A percentile compares a stretch with the other conserved stretches of the same genome.
These are phyloP conservation scores for Ammospiza nelsoni DNA, from an alignment of 2,113 vertebrate genomes.

Conservation along the genomic window DNA sequence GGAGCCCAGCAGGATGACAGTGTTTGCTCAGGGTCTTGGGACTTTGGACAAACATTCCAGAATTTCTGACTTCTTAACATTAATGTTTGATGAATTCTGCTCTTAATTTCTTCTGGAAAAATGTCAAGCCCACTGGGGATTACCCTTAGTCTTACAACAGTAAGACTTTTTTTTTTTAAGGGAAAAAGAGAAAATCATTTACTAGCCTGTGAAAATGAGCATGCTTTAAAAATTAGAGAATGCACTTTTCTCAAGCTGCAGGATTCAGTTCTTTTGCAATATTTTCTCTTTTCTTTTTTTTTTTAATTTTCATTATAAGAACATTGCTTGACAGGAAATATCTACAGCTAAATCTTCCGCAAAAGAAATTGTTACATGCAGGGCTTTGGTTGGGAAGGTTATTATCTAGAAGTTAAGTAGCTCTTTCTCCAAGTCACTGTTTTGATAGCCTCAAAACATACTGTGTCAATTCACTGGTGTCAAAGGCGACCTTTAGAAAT, in stretches of 20 bases:
- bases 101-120: conserved; percentile 82
- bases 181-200: conserved; percentile 29
- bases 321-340: conserved; percentile 5
- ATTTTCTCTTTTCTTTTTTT: background rate
- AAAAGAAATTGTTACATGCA: background rate
- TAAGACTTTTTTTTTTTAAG: background rate
- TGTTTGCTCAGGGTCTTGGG: conserved; percentile 80
- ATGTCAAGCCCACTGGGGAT: conserved; percentile 71
- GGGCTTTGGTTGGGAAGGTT: conserved; percentile 1
- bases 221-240: conserved; percentile 26
- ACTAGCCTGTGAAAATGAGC: conserved; percentile 21
- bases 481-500: background rate
- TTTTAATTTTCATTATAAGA: background rate
- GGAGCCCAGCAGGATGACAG: conserved; percentile 81
- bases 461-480: conserved; percentile 11
- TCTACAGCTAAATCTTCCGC: background rate
- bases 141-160: conserved; percentile 57
- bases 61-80: conserved; percentile 84
- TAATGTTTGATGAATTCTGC: conserved; percentile 81
- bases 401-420: background rate
- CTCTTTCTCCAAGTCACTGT: conserved; percentile 29
- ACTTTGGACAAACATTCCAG: conserved; percentile 86
- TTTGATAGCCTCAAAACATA: conserved; percentile 53
- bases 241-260: conserved; percentile 16
- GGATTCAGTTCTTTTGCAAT: background rate